Evolutionary conservation across 2,797 vertebrate species (phyloP).

Genomic region (Pteronotus mesoamericanus): DNA sequence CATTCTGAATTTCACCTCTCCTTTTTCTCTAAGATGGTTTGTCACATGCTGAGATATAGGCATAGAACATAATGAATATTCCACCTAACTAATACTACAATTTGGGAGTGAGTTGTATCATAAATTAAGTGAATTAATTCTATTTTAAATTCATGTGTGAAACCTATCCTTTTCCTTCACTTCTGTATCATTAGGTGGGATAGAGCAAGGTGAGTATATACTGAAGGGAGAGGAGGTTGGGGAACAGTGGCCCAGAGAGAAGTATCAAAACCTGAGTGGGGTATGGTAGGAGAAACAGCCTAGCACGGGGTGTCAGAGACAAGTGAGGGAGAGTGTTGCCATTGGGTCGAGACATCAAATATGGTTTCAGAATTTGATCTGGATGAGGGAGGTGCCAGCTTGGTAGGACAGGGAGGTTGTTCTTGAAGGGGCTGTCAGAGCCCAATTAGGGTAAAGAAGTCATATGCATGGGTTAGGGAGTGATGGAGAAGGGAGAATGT

Average conservation of each 20-base stretch:
- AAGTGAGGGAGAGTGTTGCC: not conserved
- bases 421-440: not conserved
- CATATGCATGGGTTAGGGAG: not conserved
- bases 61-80: not conserved
- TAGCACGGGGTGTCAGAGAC: not conserved
- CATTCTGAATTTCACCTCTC: conserved; percentile 2
- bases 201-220: not conserved
- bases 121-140: conserved; percentile 14
- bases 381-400: not conserved
- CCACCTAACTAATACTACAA: not conserved
- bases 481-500: not conserved
- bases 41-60: not conserved
- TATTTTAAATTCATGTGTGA: not conserved
- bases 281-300: not conserved
- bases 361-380: not conserved
- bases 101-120: not conserved
- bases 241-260: not conserved
- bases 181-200: not conserved
- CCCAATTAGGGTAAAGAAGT: not conserved
- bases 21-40: not conserved
- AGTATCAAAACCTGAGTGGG: not conserved
- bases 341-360: not conserved
- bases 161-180: not conserved
- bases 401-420: not conserved
- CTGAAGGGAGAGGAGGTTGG: not conserved